A percentile compares a stretch with the other conserved stretches of the same genome.
These are phyloP conservation scores for Arctocebus calabarensis DNA, from an alignment of 2,797 vertebrate species.

Conservation along the genomic window DNA sequence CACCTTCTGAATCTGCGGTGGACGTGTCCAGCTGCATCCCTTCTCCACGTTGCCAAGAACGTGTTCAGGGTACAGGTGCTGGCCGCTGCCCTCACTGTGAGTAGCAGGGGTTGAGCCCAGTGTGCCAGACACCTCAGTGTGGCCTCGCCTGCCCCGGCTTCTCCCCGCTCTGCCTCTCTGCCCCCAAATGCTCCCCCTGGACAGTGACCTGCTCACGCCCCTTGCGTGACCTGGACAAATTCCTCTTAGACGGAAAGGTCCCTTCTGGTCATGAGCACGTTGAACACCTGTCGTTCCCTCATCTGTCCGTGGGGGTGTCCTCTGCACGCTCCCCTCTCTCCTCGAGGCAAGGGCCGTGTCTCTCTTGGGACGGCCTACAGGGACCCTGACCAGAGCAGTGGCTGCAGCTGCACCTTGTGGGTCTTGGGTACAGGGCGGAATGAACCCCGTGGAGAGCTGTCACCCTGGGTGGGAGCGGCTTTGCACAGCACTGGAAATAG, in stretches of 20 bases:
- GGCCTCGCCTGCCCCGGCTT: too few relatives aligned
- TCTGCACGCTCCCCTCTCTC: too few relatives aligned
- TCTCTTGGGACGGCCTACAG: rapidly evolving
- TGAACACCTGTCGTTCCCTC: rapidly evolving
- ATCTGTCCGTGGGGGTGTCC: rapidly evolving
- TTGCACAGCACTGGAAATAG: rapidly evolving
- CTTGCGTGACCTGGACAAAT: background rate
- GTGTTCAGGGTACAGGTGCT: rapidly evolving
- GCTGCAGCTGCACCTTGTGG: background rate
- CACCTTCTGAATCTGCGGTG: background rate
- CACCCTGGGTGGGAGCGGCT: too few relatives aligned
- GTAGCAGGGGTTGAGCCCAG: rapidly evolving
- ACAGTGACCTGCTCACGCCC: background rate
- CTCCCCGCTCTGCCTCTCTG: rapidly evolving
- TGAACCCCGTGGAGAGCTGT: rapidly evolving
- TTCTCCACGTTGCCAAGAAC: rapidly evolving
- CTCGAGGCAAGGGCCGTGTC: rapidly evolving
- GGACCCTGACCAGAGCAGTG: rapidly evolving
- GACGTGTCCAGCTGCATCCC: rapidly evolving
- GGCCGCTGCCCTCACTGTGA: background rate
- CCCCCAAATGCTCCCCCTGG: rapidly evolving
- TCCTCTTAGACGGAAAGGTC: background rate
- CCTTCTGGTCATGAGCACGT: background rate
- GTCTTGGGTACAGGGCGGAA: too few relatives aligned
- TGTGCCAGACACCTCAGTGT: too few relatives aligned